These are phyloP conservation scores for Lymantria monacha DNA, from an alignment of 2,888 invertebrate genomes.

Conservation along the genomic window DNA sequence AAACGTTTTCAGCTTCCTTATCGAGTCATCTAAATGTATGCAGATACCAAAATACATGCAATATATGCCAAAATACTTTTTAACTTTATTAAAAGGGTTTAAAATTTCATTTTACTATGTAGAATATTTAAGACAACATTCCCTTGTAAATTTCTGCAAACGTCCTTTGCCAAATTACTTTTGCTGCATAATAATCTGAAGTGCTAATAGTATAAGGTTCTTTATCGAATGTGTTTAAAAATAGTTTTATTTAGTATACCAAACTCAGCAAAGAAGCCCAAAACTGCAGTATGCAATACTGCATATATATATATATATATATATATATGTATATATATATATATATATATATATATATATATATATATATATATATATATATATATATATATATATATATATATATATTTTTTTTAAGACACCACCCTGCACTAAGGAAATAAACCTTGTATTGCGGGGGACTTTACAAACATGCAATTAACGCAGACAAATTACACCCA, in stretches of 20 bases:
- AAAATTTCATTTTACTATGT: not conserved
- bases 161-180: not conserved
- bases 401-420: no score
- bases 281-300: conserved; percentile 36
- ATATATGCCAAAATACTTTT: not conserved
- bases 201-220: rapidly evolving
- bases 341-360: no score
- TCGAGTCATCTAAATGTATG: conserved; percentile 16
- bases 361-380: no score
- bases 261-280: conserved; percentile 43
- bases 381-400: no score
- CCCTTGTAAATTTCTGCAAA: conserved; percentile 19
- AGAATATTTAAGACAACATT: conserved; percentile 9
- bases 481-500: no score
- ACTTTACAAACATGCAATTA: no score
- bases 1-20: conserved; percentile 12
- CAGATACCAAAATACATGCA: not conserved
- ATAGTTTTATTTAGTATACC: conserved; percentile 1
- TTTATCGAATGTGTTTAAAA: not conserved
- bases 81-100: not conserved
- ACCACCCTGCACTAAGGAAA: no score
- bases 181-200: conserved; percentile 2
- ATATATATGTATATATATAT: no score
- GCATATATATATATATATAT: no score
- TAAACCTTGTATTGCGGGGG: no score